Conservation (phyloP, 2,797 vertebrate species). For the Scyliorhinus canicula region DNA sequence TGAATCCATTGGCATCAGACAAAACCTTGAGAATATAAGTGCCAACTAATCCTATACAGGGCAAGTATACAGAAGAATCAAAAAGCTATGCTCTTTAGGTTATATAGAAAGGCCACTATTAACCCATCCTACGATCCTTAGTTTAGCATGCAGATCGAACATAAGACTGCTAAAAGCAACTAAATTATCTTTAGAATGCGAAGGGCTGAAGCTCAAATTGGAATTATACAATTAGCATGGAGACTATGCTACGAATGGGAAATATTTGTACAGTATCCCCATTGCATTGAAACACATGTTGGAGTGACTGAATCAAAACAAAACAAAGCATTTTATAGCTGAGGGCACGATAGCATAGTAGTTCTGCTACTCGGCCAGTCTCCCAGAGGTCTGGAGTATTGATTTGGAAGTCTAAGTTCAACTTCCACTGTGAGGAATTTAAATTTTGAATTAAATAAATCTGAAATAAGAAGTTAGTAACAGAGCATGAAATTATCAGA, state of each 20-base stretch:
- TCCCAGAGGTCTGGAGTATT: neutral
- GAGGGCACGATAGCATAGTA: no score
- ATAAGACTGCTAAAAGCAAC: neutral
- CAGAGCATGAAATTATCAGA: no score
- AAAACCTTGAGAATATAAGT: neutral
- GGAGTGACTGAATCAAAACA: neutral
- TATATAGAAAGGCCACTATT: neutral
- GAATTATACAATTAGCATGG: neutral
- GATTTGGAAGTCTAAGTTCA: neutral
- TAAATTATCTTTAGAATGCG: neutral
- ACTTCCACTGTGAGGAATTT: neutral
- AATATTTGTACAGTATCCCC: neutral
- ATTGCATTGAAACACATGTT: neutral
- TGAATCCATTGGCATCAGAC: neutral
- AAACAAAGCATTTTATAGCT: neutral
- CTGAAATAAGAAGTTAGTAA: no score
- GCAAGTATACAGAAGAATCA: neutral
- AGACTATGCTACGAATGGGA: neutral
- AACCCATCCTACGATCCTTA: neutral
- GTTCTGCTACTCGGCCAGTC: neutral
- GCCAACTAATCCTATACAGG: neutral
- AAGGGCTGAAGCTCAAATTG: neutral
- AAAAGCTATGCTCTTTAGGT: neutral
- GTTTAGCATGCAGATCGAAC: neutral
- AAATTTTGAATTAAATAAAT: neutral